A percentile compares a stretch with the other conserved stretches of the same genome.
These are phyloP conservation scores for Acanthornis magna DNA, from an alignment of 2,797 vertebrate genomes.

Conservation along the genomic window DNA sequence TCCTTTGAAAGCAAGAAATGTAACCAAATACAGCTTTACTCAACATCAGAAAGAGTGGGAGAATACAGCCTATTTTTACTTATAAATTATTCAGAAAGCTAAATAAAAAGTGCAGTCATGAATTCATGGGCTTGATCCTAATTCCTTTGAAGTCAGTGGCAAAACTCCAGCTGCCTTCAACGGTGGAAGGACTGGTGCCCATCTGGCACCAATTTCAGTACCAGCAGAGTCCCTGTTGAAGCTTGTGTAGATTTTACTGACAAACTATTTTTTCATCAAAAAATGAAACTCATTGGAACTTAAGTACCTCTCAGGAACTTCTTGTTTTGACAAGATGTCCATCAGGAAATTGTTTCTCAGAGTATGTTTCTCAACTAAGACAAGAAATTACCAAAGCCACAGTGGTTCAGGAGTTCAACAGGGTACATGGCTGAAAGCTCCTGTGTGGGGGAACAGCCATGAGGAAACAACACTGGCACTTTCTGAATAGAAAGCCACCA, in stretches of 20 bases:
- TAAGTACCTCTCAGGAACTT: neutral
- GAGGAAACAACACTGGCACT: neutral
- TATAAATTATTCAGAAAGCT: slow-evolving; percentile 57
- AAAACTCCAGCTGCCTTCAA: slow-evolving; percentile 40
- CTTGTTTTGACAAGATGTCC: neutral
- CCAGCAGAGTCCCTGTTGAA: neutral
- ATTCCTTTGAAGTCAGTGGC: slow-evolving; percentile 52
- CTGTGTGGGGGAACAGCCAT: neutral
- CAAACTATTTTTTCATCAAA: neutral
- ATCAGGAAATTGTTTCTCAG: neutral
- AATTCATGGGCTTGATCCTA: slow-evolving; percentile 56
- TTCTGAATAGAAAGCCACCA: neutral
- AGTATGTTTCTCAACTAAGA: neutral
- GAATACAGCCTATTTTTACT: slow-evolving; percentile 43
- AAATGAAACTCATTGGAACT: neutral
- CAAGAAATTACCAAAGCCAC: neutral
- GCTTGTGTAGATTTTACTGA: neutral
- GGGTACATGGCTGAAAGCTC: neutral
- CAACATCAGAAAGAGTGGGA: slow-evolving; percentile 30
- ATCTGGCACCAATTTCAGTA: slow-evolving; percentile 38
- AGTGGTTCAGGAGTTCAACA: neutral
- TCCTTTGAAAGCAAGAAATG: slow-evolving; percentile 37
- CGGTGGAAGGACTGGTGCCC: neutral
- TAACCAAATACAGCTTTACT: slow-evolving; percentile 45
- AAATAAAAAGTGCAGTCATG: slow-evolving; percentile 49